phyloP scores from a whole-genome alignment of 2,113 vertebrate species.

The Diadophis punctatus region DNA sequence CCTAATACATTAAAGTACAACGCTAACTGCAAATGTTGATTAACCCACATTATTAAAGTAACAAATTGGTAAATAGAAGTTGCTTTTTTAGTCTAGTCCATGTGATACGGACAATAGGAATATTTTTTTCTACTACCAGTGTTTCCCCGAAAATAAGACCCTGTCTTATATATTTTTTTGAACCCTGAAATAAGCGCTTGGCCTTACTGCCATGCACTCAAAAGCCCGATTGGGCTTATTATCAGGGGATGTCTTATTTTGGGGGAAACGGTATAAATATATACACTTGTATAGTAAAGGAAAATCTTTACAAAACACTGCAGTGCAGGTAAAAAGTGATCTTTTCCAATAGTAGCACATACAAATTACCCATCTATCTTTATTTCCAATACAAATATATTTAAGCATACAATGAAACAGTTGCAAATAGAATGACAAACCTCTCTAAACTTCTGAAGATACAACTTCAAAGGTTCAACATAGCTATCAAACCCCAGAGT shows the following conservation, averaged over 20 bases:
- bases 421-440: constrained; percentile 62
- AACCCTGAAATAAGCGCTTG: too few species aligned
- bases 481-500: constrained; percentile 98
- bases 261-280: background rate
- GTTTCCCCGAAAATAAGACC: too few species aligned
- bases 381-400: background rate
- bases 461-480: constrained; percentile 94
- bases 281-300: background rate
- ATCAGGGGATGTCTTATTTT: too few species aligned
- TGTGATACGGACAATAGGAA: background rate
- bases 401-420: background rate
- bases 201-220: too few species aligned
- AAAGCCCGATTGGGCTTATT: too few species aligned
- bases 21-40: background rate
- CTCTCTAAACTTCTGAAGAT: constrained; percentile 98
- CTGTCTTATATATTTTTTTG: too few species aligned
- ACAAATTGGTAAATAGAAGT: background rate
- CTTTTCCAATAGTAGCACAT: too few species aligned
- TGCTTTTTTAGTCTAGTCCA: background rate
- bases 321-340: background rate
- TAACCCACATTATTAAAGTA: background rate
- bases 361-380: background rate
- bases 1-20: background rate
- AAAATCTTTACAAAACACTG: background rate
- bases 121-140: constrained; percentile 1